Base-by-base conservation (phyloP, 2,888 invertebrate genomes). In the Tenthredo mesomela region DNA sequence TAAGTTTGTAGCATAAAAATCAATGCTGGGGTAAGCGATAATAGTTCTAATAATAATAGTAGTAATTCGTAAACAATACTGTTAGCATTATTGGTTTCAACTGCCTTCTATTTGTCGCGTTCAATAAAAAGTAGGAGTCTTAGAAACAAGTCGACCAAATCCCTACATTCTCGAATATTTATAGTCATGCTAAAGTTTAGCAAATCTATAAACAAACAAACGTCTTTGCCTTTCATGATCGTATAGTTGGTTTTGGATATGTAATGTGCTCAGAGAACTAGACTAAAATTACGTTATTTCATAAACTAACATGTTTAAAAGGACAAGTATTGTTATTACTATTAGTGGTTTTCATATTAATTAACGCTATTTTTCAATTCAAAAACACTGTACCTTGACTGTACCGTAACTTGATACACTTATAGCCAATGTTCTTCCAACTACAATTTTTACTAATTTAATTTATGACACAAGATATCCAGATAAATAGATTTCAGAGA, bases 51-150 rank as follows among this genome's bases (percentile, higher is more conserved):
- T 25, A 78, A n/a, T 77, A 82, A 82, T 78, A 75, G 65, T 77
- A 75, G n/a, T 65, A 65, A 61, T 40, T 58, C 65, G 61, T 84
- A 85, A 86, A 87, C 85, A 89, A 88, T 89, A 89, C 88, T 89
- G 89, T 89, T 88, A 89, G 88, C 87, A 86, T 84, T 65, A 82
- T 82, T 82, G 67, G 54, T 82, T 82, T 80, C 85, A 85, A 86
- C 85, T 80, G 61, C 65, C 80, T 70, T 75, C 84, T 43, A 73
- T 85, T 87, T 77, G 86, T 84, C 86, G 50, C n/a, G 25, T 77
- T 29, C 40, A 73, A 73, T 73, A 73, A 54, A 77, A 37, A 47
- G 29, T 40, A 40, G 61, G 37, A 37, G 61, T 40, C 29, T 80
- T 40, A 21, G 37, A 40, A 33, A 37, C n/a, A 58, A 80, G 33